Evolutionary conservation across 1,140 invertebrate species (phyloP), one percentile per base, ranked within the genome.

Genomic region (Sinonovacula constricta): DNA sequence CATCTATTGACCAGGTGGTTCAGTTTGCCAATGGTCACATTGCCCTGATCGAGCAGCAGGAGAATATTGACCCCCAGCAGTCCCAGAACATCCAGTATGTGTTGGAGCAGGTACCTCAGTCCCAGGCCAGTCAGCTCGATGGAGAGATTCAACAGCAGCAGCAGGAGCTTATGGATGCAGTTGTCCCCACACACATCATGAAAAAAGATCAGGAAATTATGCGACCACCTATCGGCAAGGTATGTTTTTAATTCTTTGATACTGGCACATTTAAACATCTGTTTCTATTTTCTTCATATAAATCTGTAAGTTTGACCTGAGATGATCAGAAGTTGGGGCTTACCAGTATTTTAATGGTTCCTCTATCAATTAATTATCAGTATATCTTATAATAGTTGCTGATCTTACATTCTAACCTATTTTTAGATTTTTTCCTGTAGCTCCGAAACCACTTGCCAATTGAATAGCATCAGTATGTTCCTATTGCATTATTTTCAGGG

Each of bases 191-290:
- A 59, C 70, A 62, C 34, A 49, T 51, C 14, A 45, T 54, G 12
- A 65, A 63, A 53, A 12, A 49, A 7, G 70, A 71, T 18, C 60
- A 57, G 5, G 66, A 72, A 12, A 76, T 81, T 53, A 81, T 86
- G 18, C 85, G 85, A 34, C 85, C 86, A 24, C 88, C 86, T 54
- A 85, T 89, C 22, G 86, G 86, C 65, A 89, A 89, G 82, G 87
- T 88, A 34, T 69, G 10, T 26, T 14, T 31, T 60, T 5, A n/a
- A n/a, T n/a, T n/a, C n/a, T n/a, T n/a, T n/a, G n/a, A n/a, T 68
- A 3, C 14, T 49, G 33, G 14, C 15, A 3, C 14, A 36, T 53
- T 4, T 45, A 2, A 59, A 2, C 26, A 22, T 15, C 36, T 1
- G 18, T 1, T n/a, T 7, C 3, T 15, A 69, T 36, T 0, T 14